Percentiles rank a stretch among this genome's conserved stretches.
phyloP scores from a whole-genome alignment of 2,888 invertebrate genomes.

The Drosophila stalkeri region DNA sequence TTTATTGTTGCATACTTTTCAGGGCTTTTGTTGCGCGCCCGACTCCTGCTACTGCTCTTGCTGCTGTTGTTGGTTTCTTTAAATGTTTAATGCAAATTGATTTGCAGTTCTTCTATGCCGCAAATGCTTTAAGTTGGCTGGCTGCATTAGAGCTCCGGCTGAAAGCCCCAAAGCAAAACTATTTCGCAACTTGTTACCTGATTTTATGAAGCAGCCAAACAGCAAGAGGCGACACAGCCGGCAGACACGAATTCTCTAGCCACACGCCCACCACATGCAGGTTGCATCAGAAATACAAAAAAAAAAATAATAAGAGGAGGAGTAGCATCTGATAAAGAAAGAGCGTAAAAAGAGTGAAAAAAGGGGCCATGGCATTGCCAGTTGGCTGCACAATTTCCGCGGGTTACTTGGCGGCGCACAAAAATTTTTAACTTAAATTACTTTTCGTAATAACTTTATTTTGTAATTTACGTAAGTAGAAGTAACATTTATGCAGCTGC shows the following conservation, averaged over 20 bases:
- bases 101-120: conserved; percentile 38
- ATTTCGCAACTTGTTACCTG: conserved; percentile 69
- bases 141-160: conserved; percentile 40
- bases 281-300: conserved; percentile 14
- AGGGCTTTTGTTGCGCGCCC: conserved; percentile 5
- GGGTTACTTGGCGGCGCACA: conserved; percentile 63
- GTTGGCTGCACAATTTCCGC: conserved; percentile 73
- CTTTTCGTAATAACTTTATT: conserved; percentile 79
- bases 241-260: conserved; percentile 50
- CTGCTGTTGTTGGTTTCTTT: conserved; percentile 21
- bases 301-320: background rate
- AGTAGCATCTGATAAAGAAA: background rate
- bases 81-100: conserved; percentile 66
- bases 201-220: conserved; percentile 52
- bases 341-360: background rate
- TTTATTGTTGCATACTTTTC: conserved; percentile 17
- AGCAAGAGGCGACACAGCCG: conserved; percentile 45
- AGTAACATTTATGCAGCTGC: conserved; percentile 79
- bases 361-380: conserved; percentile 53
- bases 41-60: background rate
- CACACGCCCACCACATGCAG: conserved; percentile 39
- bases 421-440: conserved; percentile 78
- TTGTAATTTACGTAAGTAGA: conserved; percentile 79
- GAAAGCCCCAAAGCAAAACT: conserved; percentile 43
- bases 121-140: conserved; percentile 54